A percentile compares a stretch with the other conserved stretches of the same genome.
phyloP scores from a whole-genome alignment of 1,140 invertebrate species.

The Archivesica marissinica region DNA sequence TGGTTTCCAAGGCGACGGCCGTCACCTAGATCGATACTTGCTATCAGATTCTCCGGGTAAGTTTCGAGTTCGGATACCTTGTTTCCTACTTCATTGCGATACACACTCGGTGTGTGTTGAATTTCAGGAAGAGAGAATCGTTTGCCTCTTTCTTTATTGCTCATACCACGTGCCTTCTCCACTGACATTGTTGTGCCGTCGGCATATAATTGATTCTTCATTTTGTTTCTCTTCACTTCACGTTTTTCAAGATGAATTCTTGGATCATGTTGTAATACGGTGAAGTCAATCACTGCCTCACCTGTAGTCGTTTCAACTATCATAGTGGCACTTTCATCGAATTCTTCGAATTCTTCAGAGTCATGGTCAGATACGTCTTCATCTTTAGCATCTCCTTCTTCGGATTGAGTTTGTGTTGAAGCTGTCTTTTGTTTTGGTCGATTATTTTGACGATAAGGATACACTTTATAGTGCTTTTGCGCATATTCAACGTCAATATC shows the following conservation, averaged over 20 bases:
- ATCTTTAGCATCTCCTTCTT: background rate
- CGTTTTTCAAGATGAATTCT: background rate
- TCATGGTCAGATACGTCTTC: background rate
- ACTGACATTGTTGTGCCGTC: background rate
- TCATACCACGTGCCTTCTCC: background rate
- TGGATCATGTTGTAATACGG: background rate
- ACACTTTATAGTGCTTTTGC: slow-evolving; percentile 41
- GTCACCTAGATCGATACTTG: slow-evolving; percentile 54
- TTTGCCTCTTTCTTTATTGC: background rate
- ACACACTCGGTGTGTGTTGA: slow-evolving; percentile 1
- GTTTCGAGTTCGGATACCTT: slow-evolving; percentile 34
- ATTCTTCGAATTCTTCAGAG: background rate
- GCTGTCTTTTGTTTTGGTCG: slow-evolving; percentile 48
- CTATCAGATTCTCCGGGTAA: slow-evolving; percentile 54
- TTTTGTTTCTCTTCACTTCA: background rate
- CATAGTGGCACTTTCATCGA: background rate
- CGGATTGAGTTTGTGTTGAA: slow-evolving; percentile 40
- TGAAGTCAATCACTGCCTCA: background rate
- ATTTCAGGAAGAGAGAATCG: slow-evolving; percentile 53
- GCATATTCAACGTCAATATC: slow-evolving; percentile 52
- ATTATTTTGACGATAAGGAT: slow-evolving; percentile 22
- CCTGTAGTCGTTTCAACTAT: background rate
- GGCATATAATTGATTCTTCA: background rate
- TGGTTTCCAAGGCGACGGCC: slow-evolving; percentile 38
- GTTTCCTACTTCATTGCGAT: background rate